Conservation (phyloP, 2,888 invertebrate species). For the Lasioglossum malachurum region DNA sequence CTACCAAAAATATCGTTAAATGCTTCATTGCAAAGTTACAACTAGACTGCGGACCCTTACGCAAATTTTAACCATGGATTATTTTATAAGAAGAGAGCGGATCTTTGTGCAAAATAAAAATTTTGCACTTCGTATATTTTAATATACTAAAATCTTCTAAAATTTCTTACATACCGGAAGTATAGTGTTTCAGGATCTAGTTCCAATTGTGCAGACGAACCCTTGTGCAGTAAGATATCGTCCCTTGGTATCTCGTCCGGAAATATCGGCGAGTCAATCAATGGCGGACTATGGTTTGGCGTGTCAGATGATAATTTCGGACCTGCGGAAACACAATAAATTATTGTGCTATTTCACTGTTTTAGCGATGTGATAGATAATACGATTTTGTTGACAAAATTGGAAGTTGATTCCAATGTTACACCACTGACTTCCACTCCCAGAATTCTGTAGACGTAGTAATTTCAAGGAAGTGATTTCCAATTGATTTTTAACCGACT, state of each 20-base stretch:
- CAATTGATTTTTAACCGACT: no score
- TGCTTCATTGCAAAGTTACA: not conserved
- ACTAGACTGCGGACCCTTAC: not conserved
- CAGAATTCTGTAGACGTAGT: not conserved
- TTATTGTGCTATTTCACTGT: not conserved
- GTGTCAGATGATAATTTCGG: constrained; percentile 79
- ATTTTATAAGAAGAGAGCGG: no score
- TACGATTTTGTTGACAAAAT: not conserved
- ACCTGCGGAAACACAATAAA: constrained; percentile 64
- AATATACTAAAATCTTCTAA: not conserved
- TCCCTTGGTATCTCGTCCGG: constrained; percentile 67
- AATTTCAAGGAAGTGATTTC: not conserved
- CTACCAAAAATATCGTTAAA: not conserved
- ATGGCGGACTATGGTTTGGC: constrained; percentile 72
- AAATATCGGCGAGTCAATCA: constrained; percentile 76
- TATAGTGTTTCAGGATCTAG: constrained; percentile 81
- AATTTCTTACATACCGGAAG: constrained; percentile 76
- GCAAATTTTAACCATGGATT: not conserved
- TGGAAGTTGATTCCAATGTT: not conserved
- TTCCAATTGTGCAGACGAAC: constrained; percentile 67
- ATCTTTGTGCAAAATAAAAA: no score
- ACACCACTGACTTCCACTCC: not conserved
- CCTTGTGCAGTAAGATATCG: constrained; percentile 56
- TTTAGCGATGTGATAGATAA: not conserved
- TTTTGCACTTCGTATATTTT: not conserved